Base-by-base conservation (phyloP, 1,140 invertebrate genomes). In the Hyles euphorbiae region DNA sequence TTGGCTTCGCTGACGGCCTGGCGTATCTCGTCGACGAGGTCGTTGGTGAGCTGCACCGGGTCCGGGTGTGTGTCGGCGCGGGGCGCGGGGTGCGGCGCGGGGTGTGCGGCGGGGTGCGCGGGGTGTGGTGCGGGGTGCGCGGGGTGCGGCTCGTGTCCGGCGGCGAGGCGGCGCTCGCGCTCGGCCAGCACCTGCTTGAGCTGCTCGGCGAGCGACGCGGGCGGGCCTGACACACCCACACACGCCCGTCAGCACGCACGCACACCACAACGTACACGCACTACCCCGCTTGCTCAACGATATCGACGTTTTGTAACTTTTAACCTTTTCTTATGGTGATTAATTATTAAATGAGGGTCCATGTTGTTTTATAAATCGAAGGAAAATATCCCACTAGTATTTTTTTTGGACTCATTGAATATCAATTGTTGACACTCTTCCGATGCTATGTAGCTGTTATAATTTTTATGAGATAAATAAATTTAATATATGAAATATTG, bases 1-100 rank as follows among this genome's bases (percentile, higher is more conserved):
- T 95, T 95, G 58, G 94, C 94, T 81, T 96, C 94, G 78, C 92
- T 95, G 66, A 96, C 95, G 69, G 95, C 94, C 84, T 95, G 94
- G 63, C 94, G 91, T 70, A 96, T 96, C 90, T 96, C 95, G 76
- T 95, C 94, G 53, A 95, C 93, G 61, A 96, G 90, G 83, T 94
- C 93, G 90, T 95, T 94, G 68, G 94, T 94, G 67, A 94, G 83
- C 60, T 83, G 85, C 72, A 90, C 86, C 58, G 89, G 81, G 73
- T 88, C 88, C 34, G 83, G 77, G 56, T 71, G 78, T 11, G 49
- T 53, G 8, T 58, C 47, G 61, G 43, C 40, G 54, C 60, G n/a
- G 48, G 40, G 40, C 58, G 64, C 47, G 56, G 34, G 22, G 22
- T 22, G 22, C 22, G 52, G 10, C 3, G 60, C 32, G 56, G 48